Base-by-base conservation (phyloP, 2,113 vertebrate species). In the Mixornis gularis region DNA sequence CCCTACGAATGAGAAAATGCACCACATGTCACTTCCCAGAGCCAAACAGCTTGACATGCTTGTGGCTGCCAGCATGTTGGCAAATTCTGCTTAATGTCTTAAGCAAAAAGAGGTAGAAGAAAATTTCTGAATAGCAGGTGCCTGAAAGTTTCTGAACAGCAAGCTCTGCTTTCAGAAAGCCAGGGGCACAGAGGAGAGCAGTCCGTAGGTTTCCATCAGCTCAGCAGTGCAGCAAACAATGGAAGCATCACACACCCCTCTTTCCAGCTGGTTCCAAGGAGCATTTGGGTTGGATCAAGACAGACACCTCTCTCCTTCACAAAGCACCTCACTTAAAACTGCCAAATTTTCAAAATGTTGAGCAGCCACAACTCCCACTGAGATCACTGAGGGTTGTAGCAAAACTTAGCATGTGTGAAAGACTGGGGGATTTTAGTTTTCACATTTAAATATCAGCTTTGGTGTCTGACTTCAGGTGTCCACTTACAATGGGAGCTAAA, bases 391-490 rank as follows among this genome's bases (percentile, higher is more conserved):
- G 43, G 60, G 78, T 12, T 91, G 71, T 55, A 91, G 63, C 81
- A 93, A 46, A 93, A 58, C 55, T 63, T 38, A n/a, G 44, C 52
- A 58, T 22, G 62, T 62, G 80, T 3, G 13, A 85, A 94, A 87
- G 55, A 58, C 10, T 10, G 43, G 27, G 52, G 51, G 40, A 62
- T 81, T 91, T 71, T 51, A 52, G 66, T 66, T 79, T 77, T 43
- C 30, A 69, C 56, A 25, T 78, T 93, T 87, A 89, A 87, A 77
- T 72, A 70, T 14, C 59, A 66, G 24, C 29, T 85, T 58, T 17
- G 25, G 36, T 71, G 60, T 68, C 79, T 78, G 77, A 65, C 41
- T 91, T 94, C 56, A 93, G 77, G 48, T 83, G 71, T 66, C 74
- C 53, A 43, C 53, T 79, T 82, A 46, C 7, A 83, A 29, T 19